Evolutionary conservation across 2,797 vertebrate genomes (phyloP).

Genomic region (Chaetophractus vellerosus): DNA sequence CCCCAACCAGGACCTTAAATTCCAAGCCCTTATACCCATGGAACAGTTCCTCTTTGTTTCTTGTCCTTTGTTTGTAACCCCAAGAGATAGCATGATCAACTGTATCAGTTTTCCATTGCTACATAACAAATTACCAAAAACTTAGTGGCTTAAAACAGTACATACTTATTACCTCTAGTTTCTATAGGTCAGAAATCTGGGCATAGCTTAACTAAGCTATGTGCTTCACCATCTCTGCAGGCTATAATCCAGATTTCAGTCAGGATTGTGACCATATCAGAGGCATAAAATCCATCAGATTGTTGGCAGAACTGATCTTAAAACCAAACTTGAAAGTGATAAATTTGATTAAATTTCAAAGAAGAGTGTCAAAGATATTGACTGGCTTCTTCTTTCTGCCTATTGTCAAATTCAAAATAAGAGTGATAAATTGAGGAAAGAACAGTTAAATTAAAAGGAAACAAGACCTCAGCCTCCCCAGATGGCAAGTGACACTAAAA

Average conservation of each 20-base stretch:
- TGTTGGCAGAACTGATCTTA: background rate
- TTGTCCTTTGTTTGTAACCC: background rate
- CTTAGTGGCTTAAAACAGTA: background rate
- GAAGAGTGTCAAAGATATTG: background rate
- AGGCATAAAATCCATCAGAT: background rate
- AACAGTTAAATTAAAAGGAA: background rate
- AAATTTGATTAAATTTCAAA: background rate
- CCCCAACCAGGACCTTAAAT: background rate
- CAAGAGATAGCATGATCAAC: background rate
- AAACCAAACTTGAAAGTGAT: too few relatives aligned
- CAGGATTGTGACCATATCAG: rapidly evolving
- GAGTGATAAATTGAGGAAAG: background rate
- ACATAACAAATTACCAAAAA: background rate
- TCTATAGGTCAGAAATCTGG: background rate
- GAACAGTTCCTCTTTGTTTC: background rate
- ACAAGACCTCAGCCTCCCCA: background rate
- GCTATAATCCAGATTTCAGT: background rate
- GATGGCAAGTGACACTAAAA: background rate
- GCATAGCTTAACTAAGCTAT: background rate
- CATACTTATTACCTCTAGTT: background rate
- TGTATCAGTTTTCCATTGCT: background rate
- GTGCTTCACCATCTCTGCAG: background rate
- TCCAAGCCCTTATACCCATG: background rate
- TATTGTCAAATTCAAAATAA: background rate
- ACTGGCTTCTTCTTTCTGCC: background rate